phyloP scores from a whole-genome alignment of 2,797 vertebrate genomes.

The Helicolenus hilgendorfi region DNA sequence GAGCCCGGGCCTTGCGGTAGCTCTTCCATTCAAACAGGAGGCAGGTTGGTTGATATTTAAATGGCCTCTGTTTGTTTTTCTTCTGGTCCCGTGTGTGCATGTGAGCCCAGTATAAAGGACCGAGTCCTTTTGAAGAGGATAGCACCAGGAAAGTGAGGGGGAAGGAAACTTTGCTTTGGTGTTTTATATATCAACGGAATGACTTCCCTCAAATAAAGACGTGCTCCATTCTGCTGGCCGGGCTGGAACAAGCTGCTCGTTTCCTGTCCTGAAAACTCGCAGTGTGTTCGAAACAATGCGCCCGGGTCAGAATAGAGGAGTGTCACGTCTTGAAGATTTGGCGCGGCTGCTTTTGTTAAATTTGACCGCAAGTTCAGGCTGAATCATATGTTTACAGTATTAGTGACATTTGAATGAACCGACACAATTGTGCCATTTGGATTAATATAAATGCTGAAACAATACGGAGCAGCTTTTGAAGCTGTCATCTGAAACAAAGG shows the following conservation, averaged over 20 bases:
- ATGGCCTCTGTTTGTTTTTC: conserved; percentile 87
- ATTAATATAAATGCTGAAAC: conserved; percentile 78
- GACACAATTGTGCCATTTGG: conserved; percentile 67
- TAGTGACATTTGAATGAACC: conserved; percentile 83
- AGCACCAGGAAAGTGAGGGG: conserved; percentile 86
- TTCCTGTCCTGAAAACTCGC: conserved; percentile 87
- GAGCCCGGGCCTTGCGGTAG: conserved; percentile 42
- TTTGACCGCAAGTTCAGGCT: conserved; percentile 66
- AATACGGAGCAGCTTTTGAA: conserved; percentile 75
- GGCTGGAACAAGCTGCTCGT: conserved; percentile 87
- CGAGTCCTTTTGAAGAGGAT: conserved; percentile 86
- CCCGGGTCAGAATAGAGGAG: conserved; percentile 50
- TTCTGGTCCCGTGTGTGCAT: conserved; percentile 83
- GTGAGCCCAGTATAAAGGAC: conserved; percentile 86
- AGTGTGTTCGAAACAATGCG: conserved; percentile 83
- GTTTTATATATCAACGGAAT: conserved; percentile 91
- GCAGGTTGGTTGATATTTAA: conserved; percentile 86
- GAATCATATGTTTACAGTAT: conserved; percentile 82
- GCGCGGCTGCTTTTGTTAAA: conserved; percentile 53
- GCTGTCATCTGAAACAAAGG: conserved; percentile 59
- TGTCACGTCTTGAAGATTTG: conserved; percentile 74
- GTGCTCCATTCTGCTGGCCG: conserved; percentile 78
- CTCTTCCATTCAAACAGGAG: conserved; percentile 79
- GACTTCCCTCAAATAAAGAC: conserved; percentile 91
- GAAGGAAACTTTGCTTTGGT: conserved; percentile 91